Percentiles rank a stretch among this genome's conserved stretches.
phyloP scores from a whole-genome alignment of 2,797 vertebrate species.

The Gallinago nigripennis region DNA sequence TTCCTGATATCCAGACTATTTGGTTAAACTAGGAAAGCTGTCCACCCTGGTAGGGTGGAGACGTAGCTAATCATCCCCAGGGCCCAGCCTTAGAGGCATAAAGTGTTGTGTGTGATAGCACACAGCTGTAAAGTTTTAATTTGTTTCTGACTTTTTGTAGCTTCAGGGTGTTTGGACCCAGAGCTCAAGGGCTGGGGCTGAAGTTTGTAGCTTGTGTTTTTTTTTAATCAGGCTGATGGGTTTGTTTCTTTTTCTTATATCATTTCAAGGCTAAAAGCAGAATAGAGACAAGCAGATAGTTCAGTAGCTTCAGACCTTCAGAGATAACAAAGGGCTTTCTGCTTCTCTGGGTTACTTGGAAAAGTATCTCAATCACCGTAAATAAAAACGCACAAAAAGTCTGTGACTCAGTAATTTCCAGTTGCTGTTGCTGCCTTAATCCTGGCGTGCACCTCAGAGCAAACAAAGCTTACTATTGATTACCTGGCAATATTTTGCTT shows the following conservation, averaged over 20 bases:
- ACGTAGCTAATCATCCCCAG: background rate
- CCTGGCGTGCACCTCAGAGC: background rate
- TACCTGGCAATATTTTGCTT: conserved; percentile 96
- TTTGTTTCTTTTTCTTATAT: background rate
- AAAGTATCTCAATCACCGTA: background rate
- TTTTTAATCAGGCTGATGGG: background rate
- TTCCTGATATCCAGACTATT: background rate
- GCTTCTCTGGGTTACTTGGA: background rate
- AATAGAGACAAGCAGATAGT: background rate
- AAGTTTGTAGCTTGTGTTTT: background rate
- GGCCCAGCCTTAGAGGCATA: background rate
- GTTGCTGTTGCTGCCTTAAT: background rate
- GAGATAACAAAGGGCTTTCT: background rate
- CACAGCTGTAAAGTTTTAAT: background rate
- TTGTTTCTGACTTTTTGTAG: background rate
- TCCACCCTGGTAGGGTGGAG: background rate
- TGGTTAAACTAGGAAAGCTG: background rate
- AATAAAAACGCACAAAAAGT: background rate
- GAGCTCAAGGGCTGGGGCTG: background rate
- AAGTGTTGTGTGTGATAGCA: background rate
- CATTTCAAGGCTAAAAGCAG: background rate
- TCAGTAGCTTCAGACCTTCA: background rate
- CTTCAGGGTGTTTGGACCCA: background rate
- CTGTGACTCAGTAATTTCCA: background rate
- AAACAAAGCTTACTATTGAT: background rate